Evolutionary conservation across 92 coral and sea anemone genomes (phyloP).

Genomic region (Siderastrea radians): DNA sequence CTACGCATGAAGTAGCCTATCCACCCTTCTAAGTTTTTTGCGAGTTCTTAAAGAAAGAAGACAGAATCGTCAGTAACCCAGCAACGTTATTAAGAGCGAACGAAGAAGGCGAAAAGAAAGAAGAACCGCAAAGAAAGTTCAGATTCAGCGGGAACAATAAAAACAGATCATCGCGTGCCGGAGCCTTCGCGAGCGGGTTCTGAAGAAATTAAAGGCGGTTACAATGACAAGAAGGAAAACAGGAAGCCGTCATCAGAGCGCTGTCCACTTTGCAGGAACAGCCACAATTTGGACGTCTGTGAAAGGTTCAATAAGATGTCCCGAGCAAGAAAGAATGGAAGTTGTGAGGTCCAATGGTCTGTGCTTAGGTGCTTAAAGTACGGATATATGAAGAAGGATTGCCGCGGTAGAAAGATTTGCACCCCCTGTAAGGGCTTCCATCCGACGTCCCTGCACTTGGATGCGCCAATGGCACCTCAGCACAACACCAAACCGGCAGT

Average conservation of each 20-base stretch:
- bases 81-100: constrained; percentile 26
- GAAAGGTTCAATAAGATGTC: constrained; percentile 39
- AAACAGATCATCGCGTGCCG: not conserved
- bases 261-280: constrained; percentile 39
- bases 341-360: constrained; percentile 25
- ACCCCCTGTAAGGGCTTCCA: constrained; percentile 34
- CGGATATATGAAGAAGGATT: constrained; percentile 61
- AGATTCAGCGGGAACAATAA: not conserved
- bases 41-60: constrained; percentile 41
- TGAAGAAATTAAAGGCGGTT: not conserved
- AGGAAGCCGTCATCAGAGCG: not conserved
- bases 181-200: constrained; percentile 2
- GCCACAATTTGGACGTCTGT: constrained; percentile 55
- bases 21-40: constrained; percentile 70
- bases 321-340: constrained; percentile 23
- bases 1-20: constrained; percentile 1
- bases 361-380: constrained; percentile 24
- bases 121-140: not conserved
- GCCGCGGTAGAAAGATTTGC: constrained; percentile 34
- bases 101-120: constrained; percentile 29
- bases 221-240: not conserved
- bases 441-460: constrained; percentile 51
- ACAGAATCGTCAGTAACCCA: constrained; percentile 68
- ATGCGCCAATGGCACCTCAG: not conserved
- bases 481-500: not conserved